Base-by-base conservation (phyloP, 2,113 vertebrate species). In the Albula glossodonta region DNA sequence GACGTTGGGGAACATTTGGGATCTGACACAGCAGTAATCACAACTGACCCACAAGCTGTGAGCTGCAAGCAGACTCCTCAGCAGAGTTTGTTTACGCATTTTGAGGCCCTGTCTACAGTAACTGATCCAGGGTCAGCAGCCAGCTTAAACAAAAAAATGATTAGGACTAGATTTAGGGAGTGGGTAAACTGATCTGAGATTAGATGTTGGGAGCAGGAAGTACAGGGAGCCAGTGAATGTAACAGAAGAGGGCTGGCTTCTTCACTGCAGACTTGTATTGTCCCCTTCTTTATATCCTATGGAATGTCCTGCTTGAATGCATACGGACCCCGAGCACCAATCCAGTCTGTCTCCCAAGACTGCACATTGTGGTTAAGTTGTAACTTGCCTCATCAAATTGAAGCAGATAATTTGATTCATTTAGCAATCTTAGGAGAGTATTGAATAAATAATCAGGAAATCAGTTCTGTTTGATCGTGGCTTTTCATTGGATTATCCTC, bases 321-420 rank as follows among this genome's bases (percentile, higher is more conserved):
- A 6, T 11, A 22, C 22, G 60, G 60, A 66, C 60, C 7, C 60
- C 3, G 22, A 66, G 70, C 70, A n/a, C 70, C 70, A 2, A 74
- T 74, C 70, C 70, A 31, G 4, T n/a, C 10, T 31, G 70, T 0
- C 2, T 74, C 70, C 22, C 70, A n/a, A 11, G 70, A 10, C 70
- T 31, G 70, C 70, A 31, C 22, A n/a, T 74, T 70, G 63, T n/a
- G 63, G 63, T 19, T 25, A 25, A 31, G 70, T 31, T 11, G 70
- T 22, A 31, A 31, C 70, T 31, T 74, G 70, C 22, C 70, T 74
- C 70, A 25, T 74, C 70, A 74, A 74, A 74, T 74, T 31, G 70
- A 74, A 74, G 70, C n/a, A 31, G 70, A 74, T 74, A n/a, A 74
- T 74, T 31, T 31, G 31, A 74, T 74, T 74, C 70, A 74, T 74